A percentile compares a stretch with the other conserved stretches of the same genome.
These are phyloP conservation scores for Struthidea cinerea DNA, from an alignment of 2,113 vertebrate species.

Conservation along the genomic window DNA sequence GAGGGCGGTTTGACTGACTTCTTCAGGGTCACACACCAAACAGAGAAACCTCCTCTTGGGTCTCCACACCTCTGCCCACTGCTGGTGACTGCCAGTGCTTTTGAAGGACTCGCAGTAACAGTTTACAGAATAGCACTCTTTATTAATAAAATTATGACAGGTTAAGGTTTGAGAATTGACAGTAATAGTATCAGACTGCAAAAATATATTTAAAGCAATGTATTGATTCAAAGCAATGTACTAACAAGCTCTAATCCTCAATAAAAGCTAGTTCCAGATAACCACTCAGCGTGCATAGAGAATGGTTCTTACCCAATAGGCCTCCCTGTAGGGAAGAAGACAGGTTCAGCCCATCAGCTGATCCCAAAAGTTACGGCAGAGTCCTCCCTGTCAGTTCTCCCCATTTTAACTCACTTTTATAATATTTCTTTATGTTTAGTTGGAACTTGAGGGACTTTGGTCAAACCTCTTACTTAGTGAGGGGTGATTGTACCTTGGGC, in stretches of 20 bases:
- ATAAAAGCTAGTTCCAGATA: neutral
- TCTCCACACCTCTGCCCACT: neutral
- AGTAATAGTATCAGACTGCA: neutral
- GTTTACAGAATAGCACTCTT: neutral
- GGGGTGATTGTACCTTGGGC: neutral
- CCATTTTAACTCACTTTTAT: neutral
- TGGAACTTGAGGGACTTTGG: neutral
- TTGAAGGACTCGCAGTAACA: neutral
- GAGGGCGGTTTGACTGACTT: neutral
- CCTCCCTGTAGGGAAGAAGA: neutral
- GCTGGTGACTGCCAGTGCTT: neutral
- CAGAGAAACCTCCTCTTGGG: neutral
- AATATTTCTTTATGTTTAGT: neutral
- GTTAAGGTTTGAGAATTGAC: neutral
- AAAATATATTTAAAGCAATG: neutral
- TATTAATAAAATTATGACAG: neutral
- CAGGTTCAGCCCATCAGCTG: neutral
- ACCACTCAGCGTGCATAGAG: neutral
- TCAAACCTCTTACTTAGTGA: neutral
- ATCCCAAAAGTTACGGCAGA: accelerated
- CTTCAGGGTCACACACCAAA: neutral
- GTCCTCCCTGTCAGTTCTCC: neutral
- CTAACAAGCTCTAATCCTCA: neutral
- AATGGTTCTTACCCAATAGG: neutral
- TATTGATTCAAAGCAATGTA: neutral